phyloP scores from a whole-genome alignment of 2,888 invertebrate genomes.

The Apantesis nais region DNA sequence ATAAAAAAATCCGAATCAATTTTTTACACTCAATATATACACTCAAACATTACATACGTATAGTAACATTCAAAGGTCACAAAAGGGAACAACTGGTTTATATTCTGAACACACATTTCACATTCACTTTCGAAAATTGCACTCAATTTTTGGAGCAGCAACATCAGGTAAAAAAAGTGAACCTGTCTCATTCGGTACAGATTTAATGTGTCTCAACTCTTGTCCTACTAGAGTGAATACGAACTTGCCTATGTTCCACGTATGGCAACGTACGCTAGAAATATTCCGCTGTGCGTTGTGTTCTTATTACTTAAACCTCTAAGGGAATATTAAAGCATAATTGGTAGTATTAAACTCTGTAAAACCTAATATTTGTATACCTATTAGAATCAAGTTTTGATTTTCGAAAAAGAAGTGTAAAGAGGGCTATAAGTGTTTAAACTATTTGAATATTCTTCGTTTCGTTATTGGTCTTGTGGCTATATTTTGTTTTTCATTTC shows the following conservation, averaged over 20 bases:
- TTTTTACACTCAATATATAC: neutral
- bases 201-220: slow-evolving; percentile 24
- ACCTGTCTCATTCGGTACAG: slow-evolving; percentile 27
- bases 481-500: too few relatives aligned
- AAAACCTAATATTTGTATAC: neutral
- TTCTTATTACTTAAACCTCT: neutral
- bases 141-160: slow-evolving; percentile 40
- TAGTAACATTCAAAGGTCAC: slow-evolving; percentile 40
- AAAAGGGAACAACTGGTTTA: slow-evolving; percentile 38
- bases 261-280: too few relatives aligned
- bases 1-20: neutral
- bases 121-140: slow-evolving; percentile 43
- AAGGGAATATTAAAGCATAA: neutral
- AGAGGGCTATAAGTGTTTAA: too few relatives aligned
- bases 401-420: too few relatives aligned
- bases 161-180: slow-evolving; percentile 24
- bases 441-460: too few relatives aligned
- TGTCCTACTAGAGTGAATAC: slow-evolving; percentile 12
- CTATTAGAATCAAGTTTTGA: too few relatives aligned
- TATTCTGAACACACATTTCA: slow-evolving; percentile 23
- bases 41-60: slow-evolving; percentile 1
- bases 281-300: neutral
- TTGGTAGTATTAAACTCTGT: neutral
- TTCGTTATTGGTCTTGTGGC: too few relatives aligned
- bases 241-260: neutral